phyloP scores from a whole-genome alignment of 2,888 invertebrate species.

The Glyphotaelius pellucidus region DNA sequence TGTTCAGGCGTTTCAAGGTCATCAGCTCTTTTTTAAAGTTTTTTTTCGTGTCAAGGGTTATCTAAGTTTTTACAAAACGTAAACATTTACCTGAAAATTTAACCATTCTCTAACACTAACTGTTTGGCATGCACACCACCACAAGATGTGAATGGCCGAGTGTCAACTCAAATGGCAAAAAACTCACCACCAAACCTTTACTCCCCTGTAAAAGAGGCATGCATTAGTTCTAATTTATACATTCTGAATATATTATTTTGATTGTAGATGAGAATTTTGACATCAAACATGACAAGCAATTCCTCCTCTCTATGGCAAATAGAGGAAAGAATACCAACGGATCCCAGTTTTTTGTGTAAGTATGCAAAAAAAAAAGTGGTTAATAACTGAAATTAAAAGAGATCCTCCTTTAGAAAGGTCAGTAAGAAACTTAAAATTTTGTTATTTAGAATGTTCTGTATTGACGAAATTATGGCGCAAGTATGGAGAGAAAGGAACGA shows the following conservation, averaged over 20 bases:
- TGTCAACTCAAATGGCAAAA: neutral
- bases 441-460: neutral
- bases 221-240: neutral
- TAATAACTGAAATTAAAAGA: neutral
- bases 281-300: slow-evolving; percentile 92
- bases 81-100: no score
- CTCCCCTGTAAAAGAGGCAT: no score
- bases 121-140: neutral
- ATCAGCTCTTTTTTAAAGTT: no score
- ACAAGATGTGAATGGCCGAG: no score
- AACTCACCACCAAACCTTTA: neutral
- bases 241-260: slow-evolving; percentile 13
- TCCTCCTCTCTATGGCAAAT: slow-evolving; percentile 98
- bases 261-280: slow-evolving; percentile 93
- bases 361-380: slow-evolving; percentile 68
- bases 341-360: slow-evolving; percentile 99
- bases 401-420: neutral
- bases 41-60: no score
- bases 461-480: no score
- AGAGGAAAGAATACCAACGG: slow-evolving; percentile 98
- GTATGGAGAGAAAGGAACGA: no score
- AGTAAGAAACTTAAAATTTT: neutral
- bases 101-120: neutral
- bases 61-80: no score
- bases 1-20: no score